These are phyloP conservation scores for Tyrophagus putrescentiae DNA, from an alignment of 1,140 invertebrate genomes.

Conservation along the genomic window DNA sequence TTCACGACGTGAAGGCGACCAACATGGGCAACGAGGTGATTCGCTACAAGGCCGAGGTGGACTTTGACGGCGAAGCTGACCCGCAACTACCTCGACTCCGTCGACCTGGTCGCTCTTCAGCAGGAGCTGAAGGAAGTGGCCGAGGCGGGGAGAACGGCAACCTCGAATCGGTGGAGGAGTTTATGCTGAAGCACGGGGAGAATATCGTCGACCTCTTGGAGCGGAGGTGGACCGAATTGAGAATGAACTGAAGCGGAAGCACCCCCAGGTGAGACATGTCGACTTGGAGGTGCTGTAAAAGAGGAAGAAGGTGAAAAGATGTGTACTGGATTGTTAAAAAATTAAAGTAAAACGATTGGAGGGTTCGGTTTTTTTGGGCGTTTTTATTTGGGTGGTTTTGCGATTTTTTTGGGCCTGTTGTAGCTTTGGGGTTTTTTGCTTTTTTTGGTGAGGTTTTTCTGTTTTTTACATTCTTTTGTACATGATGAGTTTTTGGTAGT, in stretches of 20 bases:
- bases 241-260: slow-evolving; percentile 76
- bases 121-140: slow-evolving; percentile 71
- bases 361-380: too few species aligned
- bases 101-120: slow-evolving; percentile 59
- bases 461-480: too few species aligned
- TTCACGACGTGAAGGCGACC: slow-evolving; percentile 96
- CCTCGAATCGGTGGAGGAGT: slow-evolving; percentile 76
- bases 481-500: too few species aligned
- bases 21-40: slow-evolving; percentile 67
- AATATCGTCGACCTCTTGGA: slow-evolving; percentile 92
- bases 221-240: slow-evolving; percentile 96
- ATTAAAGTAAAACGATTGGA: too few species aligned
- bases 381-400: too few species aligned
- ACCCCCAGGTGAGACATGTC: slow-evolving; percentile 82
- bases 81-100: slow-evolving; percentile 75
- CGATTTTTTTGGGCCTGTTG: too few species aligned
- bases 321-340: too few species aligned
- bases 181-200: slow-evolving; percentile 88
- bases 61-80: slow-evolving; percentile 92
- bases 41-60: slow-evolving; percentile 93
- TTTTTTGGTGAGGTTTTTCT: too few species aligned
- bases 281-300: slow-evolving; percentile 79
- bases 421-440: too few species aligned
- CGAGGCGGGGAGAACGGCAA: too few species aligned
- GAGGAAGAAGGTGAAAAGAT: too few species aligned